Evolutionary conservation across 2,113 vertebrate genomes (phyloP).

Genomic region (Microcebus lehilahytsara): DNA sequence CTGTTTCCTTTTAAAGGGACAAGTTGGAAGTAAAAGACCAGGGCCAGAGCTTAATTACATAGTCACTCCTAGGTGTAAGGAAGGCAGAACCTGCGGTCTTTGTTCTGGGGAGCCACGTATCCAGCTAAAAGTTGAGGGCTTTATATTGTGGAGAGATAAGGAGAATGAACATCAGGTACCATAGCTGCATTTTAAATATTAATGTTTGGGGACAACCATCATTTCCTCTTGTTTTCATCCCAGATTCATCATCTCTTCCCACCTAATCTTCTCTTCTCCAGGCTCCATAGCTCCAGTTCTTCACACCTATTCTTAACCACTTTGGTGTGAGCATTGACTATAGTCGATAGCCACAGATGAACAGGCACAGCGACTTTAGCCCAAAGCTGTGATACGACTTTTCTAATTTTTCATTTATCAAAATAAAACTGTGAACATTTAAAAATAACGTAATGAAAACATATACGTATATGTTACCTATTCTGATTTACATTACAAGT

Average conservation of each 20-base stretch:
- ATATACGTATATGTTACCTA: too few relatives aligned
- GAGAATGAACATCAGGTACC: neutral
- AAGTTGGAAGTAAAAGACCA: neutral
- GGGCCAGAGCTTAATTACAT: neutral
- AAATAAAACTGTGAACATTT: too few relatives aligned
- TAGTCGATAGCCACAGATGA: too few relatives aligned
- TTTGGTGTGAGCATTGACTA: too few relatives aligned
- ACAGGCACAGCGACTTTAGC: too few relatives aligned
- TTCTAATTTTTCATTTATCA: too few relatives aligned
- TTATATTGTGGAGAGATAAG: rapidly evolving
- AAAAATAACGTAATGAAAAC: too few relatives aligned
- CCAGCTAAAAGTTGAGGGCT: neutral
- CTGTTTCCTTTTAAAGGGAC: neutral
- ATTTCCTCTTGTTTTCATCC: neutral
- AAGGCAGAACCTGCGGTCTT: neutral
- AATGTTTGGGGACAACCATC: neutral
- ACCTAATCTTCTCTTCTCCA: neutral
- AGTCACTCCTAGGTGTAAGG: neutral
- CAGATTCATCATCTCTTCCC: neutral
- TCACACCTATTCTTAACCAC: neutral
- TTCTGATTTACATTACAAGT: too few relatives aligned
- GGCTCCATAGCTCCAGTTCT: neutral
- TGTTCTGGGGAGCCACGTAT: neutral
- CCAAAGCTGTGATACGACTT: too few relatives aligned
- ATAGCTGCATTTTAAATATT: neutral